Evolutionary conservation across 2,797 vertebrate genomes (phyloP), one percentile per base, ranked within the genome.

Genomic region (Bradypodion ventrale): DNA sequence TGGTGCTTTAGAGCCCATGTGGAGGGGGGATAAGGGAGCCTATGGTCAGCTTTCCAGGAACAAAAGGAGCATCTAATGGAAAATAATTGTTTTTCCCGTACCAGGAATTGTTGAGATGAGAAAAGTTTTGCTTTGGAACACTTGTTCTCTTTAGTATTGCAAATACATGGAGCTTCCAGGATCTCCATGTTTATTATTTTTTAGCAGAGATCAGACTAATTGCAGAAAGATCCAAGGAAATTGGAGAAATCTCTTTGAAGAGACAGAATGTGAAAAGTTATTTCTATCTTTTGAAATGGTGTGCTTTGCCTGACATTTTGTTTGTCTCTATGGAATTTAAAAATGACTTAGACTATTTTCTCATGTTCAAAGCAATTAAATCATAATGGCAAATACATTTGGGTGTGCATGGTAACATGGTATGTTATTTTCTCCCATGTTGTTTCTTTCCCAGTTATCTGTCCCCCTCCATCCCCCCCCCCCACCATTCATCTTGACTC

Each of bases 191-290:
- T 90, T 85, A 19, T 16, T 72, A 42, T 56, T 59, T 35, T 23
- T 32, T 9, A 82, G 69, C 27, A 23, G 37, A 25, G 9, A 37
- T 16, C 37, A 74, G n/a, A 16, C 29, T 35, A 32, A 81, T 73
- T 32, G 3, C 52, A 27, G 40, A 5, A 76, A 0, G 10, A 16
- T 70, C 75, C 85, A 84, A 87, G 83, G 78, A 44, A 25, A 59
- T 19, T 46, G 56, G 5, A 75, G 0, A 0, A 83, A 7, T 80
- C 60, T 52, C 69, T 90, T 86, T 40, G 77, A 79, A 82, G 75
- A 78, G 85, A 40, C 7, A 83, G 42, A 12, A n/a, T 78, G 37
- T 78, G n/a, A 88, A 75, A 89, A 86, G 85, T 62, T 82, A 86
- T 81, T n/a, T 32, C 69, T 3, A 1, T 10, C 0, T 32, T 87